These are phyloP conservation scores for Volucella bombylans DNA, from an alignment of 2,888 invertebrate species.

Conservation along the genomic window DNA sequence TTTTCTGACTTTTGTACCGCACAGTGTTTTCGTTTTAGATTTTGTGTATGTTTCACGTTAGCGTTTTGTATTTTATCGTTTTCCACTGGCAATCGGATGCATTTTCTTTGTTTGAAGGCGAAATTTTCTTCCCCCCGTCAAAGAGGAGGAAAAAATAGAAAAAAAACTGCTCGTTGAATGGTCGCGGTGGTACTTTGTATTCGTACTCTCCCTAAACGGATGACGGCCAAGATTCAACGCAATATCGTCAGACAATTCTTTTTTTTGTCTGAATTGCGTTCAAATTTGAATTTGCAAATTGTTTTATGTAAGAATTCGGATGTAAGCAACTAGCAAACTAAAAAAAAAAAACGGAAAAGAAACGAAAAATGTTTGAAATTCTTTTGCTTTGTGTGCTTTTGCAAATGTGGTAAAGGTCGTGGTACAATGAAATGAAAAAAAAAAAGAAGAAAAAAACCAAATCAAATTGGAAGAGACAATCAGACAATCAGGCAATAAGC, in stretches of 20 bases:
- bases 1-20: constrained; percentile 29
- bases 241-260: constrained; percentile 27
- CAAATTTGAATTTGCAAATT: neutral
- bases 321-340: neutral
- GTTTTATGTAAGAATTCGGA: constrained; percentile 57
- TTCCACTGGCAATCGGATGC: constrained; percentile 49
- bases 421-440: constrained; percentile 44
- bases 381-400: constrained; percentile 18
- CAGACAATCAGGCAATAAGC: too few relatives aligned
- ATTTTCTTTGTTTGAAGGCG: constrained; percentile 64
- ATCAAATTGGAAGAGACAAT: too few relatives aligned
- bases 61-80: constrained; percentile 39
- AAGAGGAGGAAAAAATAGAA: too few relatives aligned
- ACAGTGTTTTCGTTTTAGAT: constrained; percentile 28
- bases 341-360: constrained; percentile 14
- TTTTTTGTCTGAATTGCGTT: neutral
- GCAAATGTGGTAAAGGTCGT: constrained; percentile 62
- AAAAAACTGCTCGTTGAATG: too few relatives aligned
- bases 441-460: too few relatives aligned
- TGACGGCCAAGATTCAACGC: constrained; percentile 40
- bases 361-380: constrained; percentile 2
- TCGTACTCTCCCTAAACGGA: too few relatives aligned
- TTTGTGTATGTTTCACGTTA: constrained; percentile 57
- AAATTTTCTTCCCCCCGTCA: constrained; percentile 38
- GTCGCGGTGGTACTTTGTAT: too few relatives aligned